Evolutionary conservation across 92 coral and sea anemone species (phyloP), one percentile per base, ranked within the genome.

Genomic region (Porites rus): DNA sequence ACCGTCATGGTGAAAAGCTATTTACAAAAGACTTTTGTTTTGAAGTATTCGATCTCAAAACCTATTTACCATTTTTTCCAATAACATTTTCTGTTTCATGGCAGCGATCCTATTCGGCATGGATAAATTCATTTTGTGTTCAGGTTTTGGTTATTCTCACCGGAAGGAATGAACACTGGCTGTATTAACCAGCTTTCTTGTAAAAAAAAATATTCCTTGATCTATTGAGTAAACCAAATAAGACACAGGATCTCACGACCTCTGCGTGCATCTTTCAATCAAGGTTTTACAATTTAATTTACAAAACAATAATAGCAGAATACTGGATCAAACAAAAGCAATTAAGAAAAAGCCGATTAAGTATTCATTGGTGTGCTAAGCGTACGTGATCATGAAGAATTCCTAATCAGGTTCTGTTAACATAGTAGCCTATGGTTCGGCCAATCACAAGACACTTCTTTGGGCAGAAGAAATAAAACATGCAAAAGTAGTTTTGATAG

Each of bases 351-450:
- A 79, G 46, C 43, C 69, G 69, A 58, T 81, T n/a, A 69, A 54
- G 58, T 69, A 81, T 69, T 58, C 69, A 70, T n/a, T 17, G 38
- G 38, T 53, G 10, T 59, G 13, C 51, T 6, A 20, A 28, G 69
- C 2, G 63, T 69, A 81, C 86, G 86, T 81, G 86, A 81, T 81
- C 77, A 7, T 13, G 25, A 2, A 81, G 77, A 81, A 81, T 81
- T 70, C 12, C 4, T 70, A 81, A 81, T 81, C 25, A 81, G 59
- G 18, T 58, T 8, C 18, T 81, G 75, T 81, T 64, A 70, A 59
- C 77, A 81, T 6, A 43, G 19, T 18, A 68, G 8, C 10, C n/a
- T 19, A 16, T 8, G 24, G 51, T 4, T 17, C 31, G 56, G 46
- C 86, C 86, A 81, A 81, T 81, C 77, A 60, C 7, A 12, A 12